Base-by-base conservation (phyloP, 2,113 vertebrate species). In the Myotis davidii region DNA sequence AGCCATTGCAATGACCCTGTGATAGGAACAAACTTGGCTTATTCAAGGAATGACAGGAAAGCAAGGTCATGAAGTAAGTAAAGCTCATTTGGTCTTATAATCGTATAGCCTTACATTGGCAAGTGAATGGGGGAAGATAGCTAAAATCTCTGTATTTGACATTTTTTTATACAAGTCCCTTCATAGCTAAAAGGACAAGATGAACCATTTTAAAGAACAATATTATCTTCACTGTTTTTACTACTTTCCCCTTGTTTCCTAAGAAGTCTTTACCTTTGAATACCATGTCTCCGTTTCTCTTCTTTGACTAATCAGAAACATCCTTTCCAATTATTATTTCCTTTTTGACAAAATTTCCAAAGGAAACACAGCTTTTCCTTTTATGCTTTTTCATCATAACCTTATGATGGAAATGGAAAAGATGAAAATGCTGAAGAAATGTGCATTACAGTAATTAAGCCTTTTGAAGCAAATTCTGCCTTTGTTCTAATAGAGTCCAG, bases 171-270 rank as follows among this genome's bases (percentile, higher is more conserved):
- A 6, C 56, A 27, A 85, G 14, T 83, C 29, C 56, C 27, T 86
- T 91, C 67, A 83, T 61, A 83, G 45, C 32, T 72, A 52, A 88
- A 86, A 64, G 45, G 10, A 70, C 10, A 77, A 76, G 45, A 74
- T 85, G 76, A 81, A 81, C 39, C 9, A 76, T 84, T 85, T 96
- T 92, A 69, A 88, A 42, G 32, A 81, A 67, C 0, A 85, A 23
- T 73, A 52, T 94, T 96, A 88, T 72, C 65, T 85, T 88, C 32
- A 85, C 14, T 65, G 29, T 73, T 95, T 94, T 95, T 32, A 81
- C 27, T 73, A 0, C 9, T 74, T 94, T 67, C 8, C 12, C 17
- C 25, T 69, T 27, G 12, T 92, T 56, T 81, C 42, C 61, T 48
- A 48, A 83, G 81, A 89, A 86, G 32, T 59, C 17, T 91, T 81